phyloP scores from a whole-genome alignment of 2,888 invertebrate genomes.

The Pseudeuparius sepicola region DNA sequence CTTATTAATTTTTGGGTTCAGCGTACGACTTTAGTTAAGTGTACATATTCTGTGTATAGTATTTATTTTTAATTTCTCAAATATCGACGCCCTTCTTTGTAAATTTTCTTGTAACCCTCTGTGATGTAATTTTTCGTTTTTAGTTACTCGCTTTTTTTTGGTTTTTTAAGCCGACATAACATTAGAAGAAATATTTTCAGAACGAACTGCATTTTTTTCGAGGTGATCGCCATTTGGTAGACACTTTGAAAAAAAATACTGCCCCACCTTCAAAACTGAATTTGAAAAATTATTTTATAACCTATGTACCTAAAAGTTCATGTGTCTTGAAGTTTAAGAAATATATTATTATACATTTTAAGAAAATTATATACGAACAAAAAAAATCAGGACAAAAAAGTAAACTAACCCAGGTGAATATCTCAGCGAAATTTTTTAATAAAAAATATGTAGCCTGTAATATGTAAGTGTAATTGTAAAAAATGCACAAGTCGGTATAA shows the following conservation, averaged over 20 bases:
- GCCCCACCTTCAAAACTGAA: constrained; percentile 2
- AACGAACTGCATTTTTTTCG: too few species aligned
- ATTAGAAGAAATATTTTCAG: too few species aligned
- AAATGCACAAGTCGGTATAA: too few species aligned
- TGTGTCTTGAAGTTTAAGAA: constrained; percentile 31
- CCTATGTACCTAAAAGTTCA: constrained; percentile 35
- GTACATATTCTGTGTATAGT: constrained; percentile 41
- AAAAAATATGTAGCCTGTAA: too few species aligned
- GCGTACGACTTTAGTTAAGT: constrained; percentile 29
- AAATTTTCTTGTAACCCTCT: constrained; percentile 37
- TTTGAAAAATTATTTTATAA: constrained; percentile 31
- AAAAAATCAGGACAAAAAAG: constrained; percentile 16
- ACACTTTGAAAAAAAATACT: constrained; percentile 24
- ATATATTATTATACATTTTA: constrained; percentile 12
- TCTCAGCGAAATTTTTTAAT: constrained; percentile 29
- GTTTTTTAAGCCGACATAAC: too few species aligned
- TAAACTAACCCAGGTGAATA: constrained; percentile 28
- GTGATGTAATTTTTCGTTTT: constrained; percentile 34
- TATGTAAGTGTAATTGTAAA: too few species aligned
- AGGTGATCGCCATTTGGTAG: too few species aligned
- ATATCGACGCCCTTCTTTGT: constrained; percentile 26
- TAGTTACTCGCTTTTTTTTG: too few species aligned
- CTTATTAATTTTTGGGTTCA: constrained; percentile 26
- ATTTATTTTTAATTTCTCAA: constrained; percentile 35
- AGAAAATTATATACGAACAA: not conserved